Percentiles rank a stretch among this genome's conserved stretches.
Evolutionary conservation across 2,797 vertebrate species (phyloP).

Genomic region (Anguilla anguilla): DNA sequence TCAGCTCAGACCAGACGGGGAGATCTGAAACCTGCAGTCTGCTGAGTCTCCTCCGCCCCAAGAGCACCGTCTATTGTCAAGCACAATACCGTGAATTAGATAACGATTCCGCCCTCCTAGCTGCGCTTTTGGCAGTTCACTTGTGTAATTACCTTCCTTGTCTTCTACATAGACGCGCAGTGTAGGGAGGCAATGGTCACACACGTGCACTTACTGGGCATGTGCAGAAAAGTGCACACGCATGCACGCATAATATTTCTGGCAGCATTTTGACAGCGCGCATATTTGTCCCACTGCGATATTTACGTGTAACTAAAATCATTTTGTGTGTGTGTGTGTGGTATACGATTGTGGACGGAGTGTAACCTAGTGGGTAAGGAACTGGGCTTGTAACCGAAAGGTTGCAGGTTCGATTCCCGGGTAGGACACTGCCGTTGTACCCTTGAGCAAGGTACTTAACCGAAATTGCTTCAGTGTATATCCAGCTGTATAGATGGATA

Average conservation of each 20-base stretch:
- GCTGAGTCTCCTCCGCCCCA: not conserved
- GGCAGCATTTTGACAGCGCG: not conserved
- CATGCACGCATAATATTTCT: not conserved
- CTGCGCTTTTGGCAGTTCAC: conserved; percentile 63
- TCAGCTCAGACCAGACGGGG: not conserved
- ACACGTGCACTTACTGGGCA: not conserved
- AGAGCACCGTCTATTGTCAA: conserved; percentile 66
- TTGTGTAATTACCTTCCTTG: conserved; percentile 55
- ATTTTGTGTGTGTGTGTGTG: not conserved
- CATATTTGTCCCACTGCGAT: not conserved
- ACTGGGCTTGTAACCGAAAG: too few species aligned
- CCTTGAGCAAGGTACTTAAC: too few species aligned
- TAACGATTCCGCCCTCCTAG: conserved; percentile 58
- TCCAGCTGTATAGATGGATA: too few species aligned
- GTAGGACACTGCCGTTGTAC: too few species aligned
- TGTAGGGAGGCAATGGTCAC: not conserved
- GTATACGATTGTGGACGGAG: too few species aligned
- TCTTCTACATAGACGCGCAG: not conserved
- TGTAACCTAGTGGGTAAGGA: too few species aligned
- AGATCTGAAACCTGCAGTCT: not conserved
- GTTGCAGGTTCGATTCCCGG: too few species aligned
- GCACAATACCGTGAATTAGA: conserved; percentile 65
- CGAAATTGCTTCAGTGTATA: too few species aligned
- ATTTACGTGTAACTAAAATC: not conserved
- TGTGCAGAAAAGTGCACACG: not conserved